Evolutionary conservation across 2,113 vertebrate species (phyloP), one percentile per base, ranked within the genome.

Genomic region (Spea multiplicata): DNA sequence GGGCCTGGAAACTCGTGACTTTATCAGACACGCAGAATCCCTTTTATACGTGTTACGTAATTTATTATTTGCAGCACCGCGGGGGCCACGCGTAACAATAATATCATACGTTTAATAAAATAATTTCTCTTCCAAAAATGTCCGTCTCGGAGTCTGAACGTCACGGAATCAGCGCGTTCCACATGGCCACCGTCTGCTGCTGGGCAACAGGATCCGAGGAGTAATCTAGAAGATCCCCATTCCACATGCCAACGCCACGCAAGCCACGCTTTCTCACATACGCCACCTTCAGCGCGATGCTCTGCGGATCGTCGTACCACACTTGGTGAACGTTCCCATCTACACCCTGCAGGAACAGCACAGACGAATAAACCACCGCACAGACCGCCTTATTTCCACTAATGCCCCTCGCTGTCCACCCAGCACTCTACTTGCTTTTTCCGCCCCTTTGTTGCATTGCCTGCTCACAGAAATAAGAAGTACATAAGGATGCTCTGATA

Each of bases 221-320:
- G 86, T 99, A 97, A 87, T 97, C 92, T 57, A 98, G 91, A 81
- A 93, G 90, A 84, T 97, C 91, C 78, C 91, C 94, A 30, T 96
- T 95, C 97, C 97, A 99, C 96, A 97, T 95, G 73, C 97, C 96
- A 59, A 96, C 92, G 52, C 96, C 97, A n/a, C 92, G 89, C 80
- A 99, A 84, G 16, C 90, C 92, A 74, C 73, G 88, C 1, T 83
- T 81, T 81, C 85, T 89, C 68, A 93, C 86, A n/a, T 89, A 91
- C 0, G 87, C 83, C 0, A 93, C 90, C 87, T 99, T 99, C 49
- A 93, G 84, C 82, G 94, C 93, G 83, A 98, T 93, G 84, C 96
- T 98, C 70, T 82, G 84, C 4, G 95, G 94, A 76, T 98, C 92
- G 69, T 99, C 97, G 59, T 94, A 99, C 96, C 97, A 98, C 1